Evolutionary conservation across 1,140 invertebrate species (phyloP).

Genomic region (Microvelia longipes): DNA sequence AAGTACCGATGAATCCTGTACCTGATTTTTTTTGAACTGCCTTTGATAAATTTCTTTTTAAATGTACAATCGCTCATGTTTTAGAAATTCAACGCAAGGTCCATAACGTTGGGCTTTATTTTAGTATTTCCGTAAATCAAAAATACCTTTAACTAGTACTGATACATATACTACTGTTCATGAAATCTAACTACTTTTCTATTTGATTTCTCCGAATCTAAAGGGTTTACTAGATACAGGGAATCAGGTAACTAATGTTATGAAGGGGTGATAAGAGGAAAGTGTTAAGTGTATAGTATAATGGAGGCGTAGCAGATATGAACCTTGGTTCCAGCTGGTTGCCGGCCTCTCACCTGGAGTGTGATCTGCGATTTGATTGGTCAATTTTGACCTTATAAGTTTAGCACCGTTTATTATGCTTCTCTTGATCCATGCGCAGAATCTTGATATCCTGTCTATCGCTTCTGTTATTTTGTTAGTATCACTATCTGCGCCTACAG

Average conservation of each 20-base stretch:
- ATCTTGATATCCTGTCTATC: conserved; percentile 81
- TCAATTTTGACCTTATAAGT: conserved; percentile 70
- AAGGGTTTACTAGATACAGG: no score
- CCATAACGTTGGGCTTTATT: no score
- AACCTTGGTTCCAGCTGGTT: conserved; percentile 72
- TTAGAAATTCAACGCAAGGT: no score
- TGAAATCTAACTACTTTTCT: no score
- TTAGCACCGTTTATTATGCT: conserved; percentile 55
- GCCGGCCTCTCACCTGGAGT: conserved; percentile 76
- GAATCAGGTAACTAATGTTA: not conserved
- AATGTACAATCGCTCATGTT: no score
- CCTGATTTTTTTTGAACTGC: no score
- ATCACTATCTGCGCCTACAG: conserved; percentile 68
- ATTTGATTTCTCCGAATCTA: no score
- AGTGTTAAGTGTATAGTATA: not conserved
- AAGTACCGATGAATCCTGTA: no score
- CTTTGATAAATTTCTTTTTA: no score
- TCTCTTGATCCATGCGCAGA: conserved; percentile 74
- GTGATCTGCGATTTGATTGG: conserved; percentile 88
- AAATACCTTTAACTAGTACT: no score
- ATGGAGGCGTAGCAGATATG: conserved; percentile 38
- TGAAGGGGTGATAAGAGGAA: not conserved
- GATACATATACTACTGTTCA: no score
- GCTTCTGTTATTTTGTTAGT: conserved; percentile 96
- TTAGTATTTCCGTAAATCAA: no score